Conservation (phyloP, 2,888 invertebrate genomes). For the Platypus cylindrus region DNA sequence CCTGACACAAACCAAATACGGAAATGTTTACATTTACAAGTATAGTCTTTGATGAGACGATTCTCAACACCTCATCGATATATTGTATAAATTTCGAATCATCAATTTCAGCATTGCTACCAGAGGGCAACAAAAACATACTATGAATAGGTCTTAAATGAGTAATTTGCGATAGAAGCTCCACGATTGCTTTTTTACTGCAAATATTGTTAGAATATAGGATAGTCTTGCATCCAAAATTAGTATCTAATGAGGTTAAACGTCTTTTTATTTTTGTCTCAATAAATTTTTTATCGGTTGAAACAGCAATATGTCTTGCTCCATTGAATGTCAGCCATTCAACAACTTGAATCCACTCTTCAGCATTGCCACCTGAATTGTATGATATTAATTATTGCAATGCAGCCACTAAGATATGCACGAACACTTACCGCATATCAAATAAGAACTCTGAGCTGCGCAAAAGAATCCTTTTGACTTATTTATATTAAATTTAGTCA, state of each 20-base stretch:
- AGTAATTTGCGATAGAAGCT: conserved; percentile 24
- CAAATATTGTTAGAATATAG: conserved; percentile 25
- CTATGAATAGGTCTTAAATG: conserved; percentile 27
- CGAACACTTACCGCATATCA: conserved; percentile 32
- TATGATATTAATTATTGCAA: too few relatives aligned
- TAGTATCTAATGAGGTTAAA: conserved; percentile 25
- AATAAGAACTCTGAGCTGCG: conserved; percentile 27
- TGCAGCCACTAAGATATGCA: too few relatives aligned
- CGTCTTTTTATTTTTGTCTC: conserved; percentile 41
- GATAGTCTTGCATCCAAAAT: conserved; percentile 28
- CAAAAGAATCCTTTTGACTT: conserved; percentile 33
- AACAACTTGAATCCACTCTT: conserved; percentile 40
- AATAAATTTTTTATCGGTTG: conserved; percentile 69
- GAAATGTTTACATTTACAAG: conserved; percentile 28
- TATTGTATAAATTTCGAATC: conserved; percentile 29
- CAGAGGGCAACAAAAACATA: conserved; percentile 29
- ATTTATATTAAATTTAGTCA: too few relatives aligned
- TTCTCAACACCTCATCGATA: conserved; percentile 28
- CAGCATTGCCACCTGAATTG: too few relatives aligned
- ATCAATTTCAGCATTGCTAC: conserved; percentile 18
- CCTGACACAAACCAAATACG: conserved; percentile 27
- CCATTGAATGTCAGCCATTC: conserved; percentile 81
- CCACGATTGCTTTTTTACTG: conserved; percentile 22
- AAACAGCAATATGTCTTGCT: conserved; percentile 64
- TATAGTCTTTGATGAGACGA: conserved; percentile 29